Evolutionary conservation across 2,797 vertebrate species (phyloP).

Genomic region (Mormyrus hasselquistii): DNA sequence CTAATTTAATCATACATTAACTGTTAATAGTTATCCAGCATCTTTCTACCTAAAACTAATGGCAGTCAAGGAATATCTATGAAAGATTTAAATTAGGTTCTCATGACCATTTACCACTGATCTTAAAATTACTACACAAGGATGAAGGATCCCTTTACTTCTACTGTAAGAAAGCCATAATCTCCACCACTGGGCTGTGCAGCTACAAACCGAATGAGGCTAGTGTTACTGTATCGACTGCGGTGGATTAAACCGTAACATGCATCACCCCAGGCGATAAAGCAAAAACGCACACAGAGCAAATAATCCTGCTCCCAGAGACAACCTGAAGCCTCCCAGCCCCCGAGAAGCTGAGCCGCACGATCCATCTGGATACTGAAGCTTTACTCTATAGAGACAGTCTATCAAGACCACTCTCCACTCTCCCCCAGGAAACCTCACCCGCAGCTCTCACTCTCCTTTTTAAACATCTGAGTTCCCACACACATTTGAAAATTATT

Average conservation of each 20-base stretch:
- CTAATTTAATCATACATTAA: not conserved
- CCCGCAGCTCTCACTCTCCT: not conserved
- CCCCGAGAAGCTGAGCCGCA: constrained; percentile 41
- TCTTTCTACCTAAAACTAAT: not conserved
- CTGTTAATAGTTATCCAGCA: not conserved
- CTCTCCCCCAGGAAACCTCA: constrained; percentile 41
- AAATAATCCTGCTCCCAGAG: constrained; percentile 17
- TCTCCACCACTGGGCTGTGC: not conserved
- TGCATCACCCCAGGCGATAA: not conserved
- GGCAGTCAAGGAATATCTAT: not conserved
- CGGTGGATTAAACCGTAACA: not conserved
- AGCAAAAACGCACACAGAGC: not conserved
- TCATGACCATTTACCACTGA: not conserved
- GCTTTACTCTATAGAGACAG: not conserved
- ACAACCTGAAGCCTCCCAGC: constrained; percentile 37
- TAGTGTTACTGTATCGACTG: not conserved
- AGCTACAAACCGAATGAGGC: not conserved
- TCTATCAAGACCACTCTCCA: constrained; percentile 41
- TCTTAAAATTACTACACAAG: not conserved
- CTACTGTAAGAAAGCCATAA: not conserved
- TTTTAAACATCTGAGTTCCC: constrained; percentile 8
- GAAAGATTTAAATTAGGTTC: not conserved
- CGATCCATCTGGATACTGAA: constrained; percentile 46
- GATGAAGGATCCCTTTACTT: not conserved
- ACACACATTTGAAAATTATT: not conserved